Evolutionary conservation across 2,113 vertebrate species (phyloP).

Genomic region (Psephotus haematonotus): DNA sequence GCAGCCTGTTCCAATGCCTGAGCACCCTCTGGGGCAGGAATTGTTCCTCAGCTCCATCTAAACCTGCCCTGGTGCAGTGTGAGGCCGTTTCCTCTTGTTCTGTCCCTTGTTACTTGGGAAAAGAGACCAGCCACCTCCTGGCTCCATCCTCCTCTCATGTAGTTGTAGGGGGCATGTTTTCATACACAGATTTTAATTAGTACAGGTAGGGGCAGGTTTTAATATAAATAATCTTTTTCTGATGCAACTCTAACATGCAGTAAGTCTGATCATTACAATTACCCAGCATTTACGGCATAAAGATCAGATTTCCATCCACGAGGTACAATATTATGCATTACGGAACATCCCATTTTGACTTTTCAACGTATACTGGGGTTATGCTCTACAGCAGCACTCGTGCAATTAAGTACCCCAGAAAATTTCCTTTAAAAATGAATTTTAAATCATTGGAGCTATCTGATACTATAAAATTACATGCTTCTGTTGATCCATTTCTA

Average conservation of each 20-base stretch:
- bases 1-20: too few species aligned
- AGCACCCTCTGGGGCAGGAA: too few species aligned
- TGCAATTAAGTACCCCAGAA: not conserved
- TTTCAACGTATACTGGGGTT: not conserved
- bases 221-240: not conserved
- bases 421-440: not conserved
- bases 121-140: not conserved
- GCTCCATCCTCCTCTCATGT: not conserved
- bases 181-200: not conserved
- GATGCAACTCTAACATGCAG: not conserved
- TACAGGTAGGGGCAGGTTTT: not conserved
- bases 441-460: not conserved
- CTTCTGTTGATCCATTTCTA: not conserved
- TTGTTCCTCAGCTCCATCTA: too few species aligned
- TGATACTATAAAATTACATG: not conserved
- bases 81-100: not conserved
- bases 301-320: not conserved
- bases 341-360: not conserved
- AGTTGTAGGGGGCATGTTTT: not conserved
- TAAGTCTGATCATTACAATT: not conserved
- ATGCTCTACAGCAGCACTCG: not conserved
- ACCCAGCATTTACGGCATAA: not conserved
- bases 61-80: not conserved
- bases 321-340: not conserved
- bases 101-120: not conserved